phyloP scores from a whole-genome alignment of 2,888 invertebrate genomes.

The Ditula angustiorana region DNA sequence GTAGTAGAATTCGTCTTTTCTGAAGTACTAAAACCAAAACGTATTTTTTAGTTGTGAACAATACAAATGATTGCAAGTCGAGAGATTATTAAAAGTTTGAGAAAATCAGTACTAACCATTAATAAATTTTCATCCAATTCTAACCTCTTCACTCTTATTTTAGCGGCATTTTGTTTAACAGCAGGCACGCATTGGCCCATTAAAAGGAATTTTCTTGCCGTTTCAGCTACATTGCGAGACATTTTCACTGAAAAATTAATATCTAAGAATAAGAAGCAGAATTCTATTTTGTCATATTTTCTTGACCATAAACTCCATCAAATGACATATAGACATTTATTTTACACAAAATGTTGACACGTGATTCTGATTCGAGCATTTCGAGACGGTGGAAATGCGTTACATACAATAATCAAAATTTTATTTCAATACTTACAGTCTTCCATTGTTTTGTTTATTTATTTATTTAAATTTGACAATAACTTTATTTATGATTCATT shows the following conservation, averaged over 20 bases:
- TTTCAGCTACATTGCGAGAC: slow-evolving; percentile 72
- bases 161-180: slow-evolving; percentile 91
- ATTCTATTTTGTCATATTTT: neutral
- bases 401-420: too few species aligned
- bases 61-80: neutral
- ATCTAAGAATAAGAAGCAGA: too few species aligned
- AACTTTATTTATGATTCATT: too few species aligned
- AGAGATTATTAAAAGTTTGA: neutral
- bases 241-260: slow-evolving; percentile 52
- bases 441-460: too few species aligned
- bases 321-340: too few species aligned
- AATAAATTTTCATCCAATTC: slow-evolving; percentile 90
- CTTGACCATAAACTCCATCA: too few species aligned
- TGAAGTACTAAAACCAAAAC: slow-evolving; percentile 89
- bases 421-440: too few species aligned
- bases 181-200: slow-evolving; percentile 93
- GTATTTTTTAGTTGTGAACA: slow-evolving; percentile 34
- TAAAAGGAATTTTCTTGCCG: slow-evolving; percentile 84
- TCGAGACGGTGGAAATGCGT: too few species aligned
- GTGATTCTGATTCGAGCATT: too few species aligned
- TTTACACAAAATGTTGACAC: too few species aligned
- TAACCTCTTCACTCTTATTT: slow-evolving; percentile 90
- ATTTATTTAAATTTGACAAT: too few species aligned
- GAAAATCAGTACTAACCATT: slow-evolving; percentile 87
- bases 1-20: slow-evolving; percentile 89